These are phyloP conservation scores for Nyctalus aviator DNA, from an alignment of 2,797 vertebrate species.

Conservation along the genomic window DNA sequence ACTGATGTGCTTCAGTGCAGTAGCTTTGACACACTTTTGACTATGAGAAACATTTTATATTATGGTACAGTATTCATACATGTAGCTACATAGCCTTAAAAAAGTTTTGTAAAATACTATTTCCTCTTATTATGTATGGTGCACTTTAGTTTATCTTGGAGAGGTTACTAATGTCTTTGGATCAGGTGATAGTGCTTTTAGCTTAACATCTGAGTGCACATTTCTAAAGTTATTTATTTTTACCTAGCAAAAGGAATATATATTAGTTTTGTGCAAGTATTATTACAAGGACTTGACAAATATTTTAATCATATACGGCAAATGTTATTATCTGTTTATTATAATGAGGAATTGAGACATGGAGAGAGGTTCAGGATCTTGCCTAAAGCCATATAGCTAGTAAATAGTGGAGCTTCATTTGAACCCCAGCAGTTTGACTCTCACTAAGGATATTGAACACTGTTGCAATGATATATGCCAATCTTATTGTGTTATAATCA, in stretches of 20 bases:
- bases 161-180: constrained; percentile 7
- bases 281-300: constrained; percentile 42
- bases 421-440: neutral
- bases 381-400: neutral
- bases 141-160: neutral
- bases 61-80: neutral
- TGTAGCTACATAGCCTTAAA: neutral
- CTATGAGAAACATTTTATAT: neutral
- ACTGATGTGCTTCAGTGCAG: neutral
- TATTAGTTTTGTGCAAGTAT: neutral
- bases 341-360: constrained; percentile 15
- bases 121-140: neutral
- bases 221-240: constrained; percentile 36
- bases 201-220: neutral
- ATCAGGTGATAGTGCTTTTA: neutral
- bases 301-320: neutral
- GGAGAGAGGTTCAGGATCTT: neutral
- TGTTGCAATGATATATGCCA: neutral
- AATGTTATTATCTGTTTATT: neutral
- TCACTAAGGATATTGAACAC: neutral
- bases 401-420: constrained; percentile 1
- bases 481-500: neutral
- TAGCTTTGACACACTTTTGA: neutral
- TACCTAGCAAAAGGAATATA: neutral
- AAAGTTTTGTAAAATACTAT: neutral